Conservation (phyloP, 2,113 vertebrate genomes). For the Tragelaphus scriptus region DNA sequence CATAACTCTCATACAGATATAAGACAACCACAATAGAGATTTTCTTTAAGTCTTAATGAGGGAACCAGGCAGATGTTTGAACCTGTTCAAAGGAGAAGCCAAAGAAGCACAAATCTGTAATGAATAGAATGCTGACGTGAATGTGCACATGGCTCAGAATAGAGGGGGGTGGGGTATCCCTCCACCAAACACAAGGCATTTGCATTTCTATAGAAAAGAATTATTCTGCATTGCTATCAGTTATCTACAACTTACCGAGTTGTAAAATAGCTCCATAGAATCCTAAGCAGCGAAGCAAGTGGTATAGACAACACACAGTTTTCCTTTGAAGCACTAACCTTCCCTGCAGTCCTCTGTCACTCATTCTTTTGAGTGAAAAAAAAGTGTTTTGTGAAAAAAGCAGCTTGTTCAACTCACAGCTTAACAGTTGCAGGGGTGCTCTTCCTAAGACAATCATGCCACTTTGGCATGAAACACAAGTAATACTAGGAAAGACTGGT, state of each 20-base stretch:
- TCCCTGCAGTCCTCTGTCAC: background rate
- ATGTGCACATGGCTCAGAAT: background rate
- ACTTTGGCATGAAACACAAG: background rate
- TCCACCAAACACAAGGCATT: background rate
- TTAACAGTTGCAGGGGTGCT: background rate
- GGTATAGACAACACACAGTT: background rate
- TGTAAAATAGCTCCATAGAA: background rate
- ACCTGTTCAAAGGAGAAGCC: background rate
- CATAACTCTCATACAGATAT: background rate
- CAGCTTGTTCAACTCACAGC: background rate
- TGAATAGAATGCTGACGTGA: background rate
- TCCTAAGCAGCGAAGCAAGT: background rate
- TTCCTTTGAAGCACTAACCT: background rate
- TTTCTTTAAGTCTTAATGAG: constrained; percentile 7
- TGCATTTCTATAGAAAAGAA: background rate
- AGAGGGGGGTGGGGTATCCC: background rate
- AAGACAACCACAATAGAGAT: constrained; percentile 6
- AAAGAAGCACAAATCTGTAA: background rate
- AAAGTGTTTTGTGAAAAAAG: background rate
- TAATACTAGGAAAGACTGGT: background rate
- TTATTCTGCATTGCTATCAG: background rate
- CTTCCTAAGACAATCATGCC: background rate
- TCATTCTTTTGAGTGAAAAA: background rate
- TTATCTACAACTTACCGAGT: background rate
- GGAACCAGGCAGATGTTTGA: background rate